Percentiles rank a stretch among this genome's conserved stretches.
These are phyloP conservation scores for Tetranychus piercei DNA, from an alignment of 2,888 invertebrate species.

Conservation along the genomic window DNA sequence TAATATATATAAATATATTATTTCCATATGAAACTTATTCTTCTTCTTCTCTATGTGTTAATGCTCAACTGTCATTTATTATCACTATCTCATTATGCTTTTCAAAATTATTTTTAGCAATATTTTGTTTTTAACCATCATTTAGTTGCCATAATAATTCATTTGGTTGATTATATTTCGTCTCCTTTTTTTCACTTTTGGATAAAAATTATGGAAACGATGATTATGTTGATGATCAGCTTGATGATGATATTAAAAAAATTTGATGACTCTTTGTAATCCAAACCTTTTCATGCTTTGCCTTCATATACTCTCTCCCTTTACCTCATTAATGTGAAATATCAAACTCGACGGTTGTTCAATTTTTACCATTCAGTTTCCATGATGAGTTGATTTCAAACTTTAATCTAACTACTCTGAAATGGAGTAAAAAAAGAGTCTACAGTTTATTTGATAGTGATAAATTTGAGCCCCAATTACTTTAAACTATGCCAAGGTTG, in stretches of 20 bases:
- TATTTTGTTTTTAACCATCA: not conserved
- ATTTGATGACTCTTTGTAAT: not conserved
- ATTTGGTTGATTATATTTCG: no score
- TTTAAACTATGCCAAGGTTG: not conserved
- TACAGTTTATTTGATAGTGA: not conserved
- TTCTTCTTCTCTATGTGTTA: not conserved
- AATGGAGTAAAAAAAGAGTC: not conserved
- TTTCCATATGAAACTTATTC: not conserved
- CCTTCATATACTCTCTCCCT: slow-evolving; percentile 1
- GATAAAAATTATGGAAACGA: no score
- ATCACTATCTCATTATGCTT: not conserved
- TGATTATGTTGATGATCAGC: no score
- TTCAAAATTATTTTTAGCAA: not conserved
- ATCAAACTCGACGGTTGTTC: not conserved
- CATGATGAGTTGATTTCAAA: not conserved
- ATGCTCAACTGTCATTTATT: not conserved
- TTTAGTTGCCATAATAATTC: not conserved
- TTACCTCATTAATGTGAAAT: not conserved
- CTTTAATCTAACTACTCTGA: not conserved
- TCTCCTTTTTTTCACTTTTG: no score
- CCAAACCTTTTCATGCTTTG: not conserved
- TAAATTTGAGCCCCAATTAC: not conserved
- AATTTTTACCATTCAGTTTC: not conserved
- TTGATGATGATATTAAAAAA: no score
- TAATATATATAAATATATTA: not conserved